Conservation (phyloP, 2,113 vertebrate genomes). For the Chauna torquata region DNA sequence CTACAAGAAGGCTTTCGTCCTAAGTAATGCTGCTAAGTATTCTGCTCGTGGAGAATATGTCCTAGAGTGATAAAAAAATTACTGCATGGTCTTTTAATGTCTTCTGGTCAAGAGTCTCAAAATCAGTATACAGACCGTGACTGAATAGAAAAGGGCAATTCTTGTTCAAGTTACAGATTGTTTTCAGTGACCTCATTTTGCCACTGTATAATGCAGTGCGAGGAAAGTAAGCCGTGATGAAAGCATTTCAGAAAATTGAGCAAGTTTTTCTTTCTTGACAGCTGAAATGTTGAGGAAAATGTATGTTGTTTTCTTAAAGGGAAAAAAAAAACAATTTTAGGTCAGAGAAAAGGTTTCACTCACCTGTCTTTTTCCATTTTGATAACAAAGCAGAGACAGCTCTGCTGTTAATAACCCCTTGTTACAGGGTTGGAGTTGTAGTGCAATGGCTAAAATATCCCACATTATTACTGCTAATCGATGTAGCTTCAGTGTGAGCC, state of each 20-base stretch:
- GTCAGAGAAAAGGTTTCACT: not conserved
- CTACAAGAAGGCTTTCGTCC: not conserved
- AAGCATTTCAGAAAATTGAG: not conserved
- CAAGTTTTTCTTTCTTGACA: not conserved
- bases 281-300: not conserved
- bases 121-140: not conserved
- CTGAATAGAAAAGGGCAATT: not conserved
- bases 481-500: not conserved
- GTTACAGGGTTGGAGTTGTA: not conserved
- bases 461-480: not conserved
- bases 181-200: not conserved
- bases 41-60: not conserved
- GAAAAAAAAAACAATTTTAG: not conserved
- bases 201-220: not conserved
- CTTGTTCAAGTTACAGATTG: not conserved
- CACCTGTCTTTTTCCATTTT: not conserved
- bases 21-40: not conserved
- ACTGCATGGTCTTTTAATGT: not conserved
- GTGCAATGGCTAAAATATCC: not conserved
- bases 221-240: not conserved
- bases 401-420: not conserved
- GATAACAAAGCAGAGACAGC: not conserved
- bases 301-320: not conserved
- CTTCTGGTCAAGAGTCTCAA: not conserved
- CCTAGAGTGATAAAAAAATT: not conserved